These are phyloP conservation scores for Holacanthella duospinosa DNA, from an alignment of 2,888 invertebrate species.

Conservation along the genomic window DNA sequence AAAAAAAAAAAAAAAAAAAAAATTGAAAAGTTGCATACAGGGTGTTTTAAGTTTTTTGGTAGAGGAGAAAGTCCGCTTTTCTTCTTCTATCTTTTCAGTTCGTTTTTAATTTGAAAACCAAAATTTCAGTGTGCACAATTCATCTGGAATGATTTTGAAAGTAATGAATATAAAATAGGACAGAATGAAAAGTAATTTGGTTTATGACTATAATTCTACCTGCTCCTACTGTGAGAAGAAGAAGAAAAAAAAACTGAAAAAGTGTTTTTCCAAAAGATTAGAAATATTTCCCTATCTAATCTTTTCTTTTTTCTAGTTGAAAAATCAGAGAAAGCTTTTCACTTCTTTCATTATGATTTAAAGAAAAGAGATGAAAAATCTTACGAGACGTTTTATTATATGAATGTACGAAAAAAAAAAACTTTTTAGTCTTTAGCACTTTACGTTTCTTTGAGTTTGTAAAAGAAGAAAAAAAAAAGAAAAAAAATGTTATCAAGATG, in stretches of 20 bases:
- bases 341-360: not conserved
- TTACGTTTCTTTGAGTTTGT: not conserved
- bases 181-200: not conserved
- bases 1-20: too few relatives aligned
- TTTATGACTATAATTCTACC: not conserved
- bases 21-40: too few relatives aligned
- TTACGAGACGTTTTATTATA: not conserved
- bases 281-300: not conserved
- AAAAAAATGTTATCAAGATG: not conserved
- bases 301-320: not conserved
- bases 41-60: too few relatives aligned
- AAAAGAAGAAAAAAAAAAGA: not conserved
- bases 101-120: too few relatives aligned
- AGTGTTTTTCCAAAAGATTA: slow-evolving; percentile 2
- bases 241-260: too few relatives aligned
- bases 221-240: not conserved
- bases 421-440: not conserved
- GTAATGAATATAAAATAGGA: not conserved
- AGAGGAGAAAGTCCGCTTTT: too few relatives aligned
- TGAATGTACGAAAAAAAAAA: not conserved
- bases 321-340: not conserved
- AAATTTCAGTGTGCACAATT: too few relatives aligned
- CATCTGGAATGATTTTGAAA: not conserved
- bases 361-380: not conserved
- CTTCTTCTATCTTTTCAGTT: too few relatives aligned